Evolutionary conservation across 2,113 vertebrate genomes (phyloP).

Genomic region (Plecturocebus donacophilus): DNA sequence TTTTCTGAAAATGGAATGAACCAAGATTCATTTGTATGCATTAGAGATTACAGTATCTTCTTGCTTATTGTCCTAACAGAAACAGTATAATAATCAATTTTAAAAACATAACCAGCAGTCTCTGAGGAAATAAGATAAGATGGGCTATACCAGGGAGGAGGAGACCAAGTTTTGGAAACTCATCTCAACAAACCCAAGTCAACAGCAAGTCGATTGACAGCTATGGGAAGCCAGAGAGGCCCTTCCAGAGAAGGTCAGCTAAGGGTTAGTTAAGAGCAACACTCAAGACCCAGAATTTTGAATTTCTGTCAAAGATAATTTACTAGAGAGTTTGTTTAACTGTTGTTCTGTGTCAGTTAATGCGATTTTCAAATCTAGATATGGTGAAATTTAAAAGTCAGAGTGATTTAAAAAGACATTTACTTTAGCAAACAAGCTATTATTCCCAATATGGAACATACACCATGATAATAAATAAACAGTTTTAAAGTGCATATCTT

Average conservation of each 20-base stretch:
- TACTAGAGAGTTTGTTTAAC: not conserved
- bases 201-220: not conserved
- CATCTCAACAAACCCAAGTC: not conserved
- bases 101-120: not conserved
- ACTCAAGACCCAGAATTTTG: not conserved
- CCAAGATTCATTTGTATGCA: not conserved
- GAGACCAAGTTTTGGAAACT: not conserved
- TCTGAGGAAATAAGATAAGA: not conserved
- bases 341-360: not conserved
- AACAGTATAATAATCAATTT: not conserved
- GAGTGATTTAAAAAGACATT: not conserved
- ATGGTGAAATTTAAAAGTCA: not conserved
- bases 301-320: not conserved
- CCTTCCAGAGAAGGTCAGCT: not conserved
- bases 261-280: not conserved
- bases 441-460: not conserved
- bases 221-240: not conserved
- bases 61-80: not conserved
- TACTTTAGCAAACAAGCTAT: not conserved
- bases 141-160: not conserved
- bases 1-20: constrained; percentile 2
- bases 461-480: not conserved
- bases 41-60: not conserved
- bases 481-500: not conserved
- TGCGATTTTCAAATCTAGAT: not conserved